Percentiles rank a stretch among this genome's conserved stretches.
These are phyloP conservation scores for Cossypha heuglini DNA, from an alignment of 2,797 vertebrate species.

Conservation along the genomic window DNA sequence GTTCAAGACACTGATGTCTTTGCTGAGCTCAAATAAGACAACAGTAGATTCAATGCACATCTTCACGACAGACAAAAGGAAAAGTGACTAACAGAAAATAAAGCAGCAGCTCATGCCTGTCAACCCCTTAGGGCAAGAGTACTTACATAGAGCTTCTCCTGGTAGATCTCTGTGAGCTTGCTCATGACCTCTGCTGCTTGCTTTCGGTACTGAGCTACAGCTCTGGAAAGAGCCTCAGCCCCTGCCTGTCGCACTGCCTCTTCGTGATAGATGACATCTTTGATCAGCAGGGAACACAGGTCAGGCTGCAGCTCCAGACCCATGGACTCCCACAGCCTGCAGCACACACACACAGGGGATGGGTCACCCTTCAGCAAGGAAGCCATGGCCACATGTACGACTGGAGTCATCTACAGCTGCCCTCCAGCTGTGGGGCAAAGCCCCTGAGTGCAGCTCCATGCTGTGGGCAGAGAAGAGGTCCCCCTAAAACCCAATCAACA, in stretches of 20 bases:
- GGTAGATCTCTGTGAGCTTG: constrained; percentile 93
- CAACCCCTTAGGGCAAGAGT: neutral
- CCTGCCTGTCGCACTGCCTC: constrained; percentile 89
- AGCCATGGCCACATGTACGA: neutral
- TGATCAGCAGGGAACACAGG: constrained; percentile 90
- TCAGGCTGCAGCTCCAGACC: constrained; percentile 88
- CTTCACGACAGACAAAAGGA: neutral
- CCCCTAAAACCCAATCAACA: neutral
- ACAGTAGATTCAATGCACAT: neutral
- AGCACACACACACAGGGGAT: neutral
- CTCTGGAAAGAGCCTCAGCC: constrained; percentile 90
- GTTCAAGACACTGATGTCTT: neutral
- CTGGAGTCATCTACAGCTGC: neutral
- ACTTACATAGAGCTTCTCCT: constrained; percentile 96
- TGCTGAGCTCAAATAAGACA: neutral
- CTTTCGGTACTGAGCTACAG: constrained; percentile 85
- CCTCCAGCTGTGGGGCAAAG: neutral
- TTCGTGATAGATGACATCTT: constrained; percentile 91
- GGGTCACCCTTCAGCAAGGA: neutral
- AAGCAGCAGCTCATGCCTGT: neutral
- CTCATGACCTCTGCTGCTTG: constrained; percentile 87
- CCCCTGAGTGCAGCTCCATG: neutral
- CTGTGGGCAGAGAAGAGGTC: neutral
- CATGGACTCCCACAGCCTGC: constrained; percentile 90
- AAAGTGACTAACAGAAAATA: neutral